Percentiles rank a stretch among this genome's conserved stretches.
These are phyloP conservation scores for Silurus meridionalis DNA, from an alignment of 2,113 vertebrate species.

Conservation along the genomic window DNA sequence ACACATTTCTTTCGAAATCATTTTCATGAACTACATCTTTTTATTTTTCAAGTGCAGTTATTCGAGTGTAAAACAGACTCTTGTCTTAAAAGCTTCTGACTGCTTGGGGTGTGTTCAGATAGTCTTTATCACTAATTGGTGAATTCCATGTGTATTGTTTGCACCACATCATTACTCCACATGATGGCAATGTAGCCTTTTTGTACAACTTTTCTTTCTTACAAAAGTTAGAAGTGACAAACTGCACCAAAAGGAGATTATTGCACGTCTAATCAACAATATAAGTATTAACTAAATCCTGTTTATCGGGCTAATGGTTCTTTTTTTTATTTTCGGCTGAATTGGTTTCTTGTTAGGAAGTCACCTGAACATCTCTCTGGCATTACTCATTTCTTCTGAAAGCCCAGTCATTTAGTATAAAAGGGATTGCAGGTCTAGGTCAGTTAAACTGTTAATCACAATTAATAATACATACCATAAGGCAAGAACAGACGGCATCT, in stretches of 20 bases:
- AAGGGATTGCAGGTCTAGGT: background rate
- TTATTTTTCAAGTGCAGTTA: background rate
- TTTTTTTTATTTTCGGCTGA: background rate
- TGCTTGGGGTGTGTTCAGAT: background rate
- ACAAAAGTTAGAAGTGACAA: background rate
- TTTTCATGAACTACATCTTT: background rate
- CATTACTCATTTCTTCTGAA: background rate
- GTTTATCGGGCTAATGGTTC: background rate
- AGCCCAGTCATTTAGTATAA: background rate
- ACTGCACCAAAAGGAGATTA: background rate
- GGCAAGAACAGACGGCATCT: background rate
- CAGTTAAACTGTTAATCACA: constrained; percentile 13
- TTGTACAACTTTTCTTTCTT: background rate
- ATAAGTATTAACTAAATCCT: background rate
- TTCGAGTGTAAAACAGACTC: background rate
- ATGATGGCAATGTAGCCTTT: constrained; percentile 32
- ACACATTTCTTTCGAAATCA: background rate
- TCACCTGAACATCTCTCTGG: background rate
- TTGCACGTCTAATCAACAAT: background rate
- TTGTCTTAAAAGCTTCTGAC: background rate
- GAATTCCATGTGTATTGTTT: background rate
- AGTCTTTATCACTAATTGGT: background rate
- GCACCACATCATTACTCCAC: constrained; percentile 17
- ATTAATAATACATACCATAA: constrained; percentile 16
- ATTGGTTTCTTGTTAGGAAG: background rate